Evolutionary conservation across 2,797 vertebrate genomes (phyloP), one percentile per base, ranked within the genome.

Genomic region (Mallotus villosus): DNA sequence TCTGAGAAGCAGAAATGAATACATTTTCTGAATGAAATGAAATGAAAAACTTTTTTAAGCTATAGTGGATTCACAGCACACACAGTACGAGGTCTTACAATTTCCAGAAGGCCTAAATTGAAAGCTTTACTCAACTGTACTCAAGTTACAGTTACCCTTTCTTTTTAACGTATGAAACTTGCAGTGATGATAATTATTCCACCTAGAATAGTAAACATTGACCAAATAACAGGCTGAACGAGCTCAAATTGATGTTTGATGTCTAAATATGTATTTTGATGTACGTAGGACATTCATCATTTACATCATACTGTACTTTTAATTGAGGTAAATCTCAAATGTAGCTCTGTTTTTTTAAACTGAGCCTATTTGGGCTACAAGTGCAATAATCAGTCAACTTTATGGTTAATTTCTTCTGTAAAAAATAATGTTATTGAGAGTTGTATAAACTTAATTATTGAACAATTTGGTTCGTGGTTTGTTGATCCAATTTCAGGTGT

Each of bases 21-120:
- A n/a, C n/a, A n/a, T n/a, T n/a, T n/a, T n/a, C n/a, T n/a, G n/a
- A n/a, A n/a, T n/a, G n/a, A n/a, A n/a, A n/a, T n/a, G n/a, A 24
- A 24, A 68, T 73, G 5, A 29, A 34, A 22, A 53, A 6, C 63
- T 21, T 55, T 69, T 68, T 74, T 25, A 68, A 68, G 46, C 59
- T 19, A 22, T 68, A 53, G 32, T 64, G 19, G 17, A 64, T 64
- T 63, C 32, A 63, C 37, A 41, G 17, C 24, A 8, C 24, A 29
- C 60, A 29, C 60, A 25, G 29, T 63, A 63, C 24, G 32, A 21
- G 21, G 29, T 29, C 25, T 62, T 25, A 8, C 60, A 6, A 27
- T 32, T 53, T 22, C 5, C 11, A 12, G 58, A 12, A 22, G 22
- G 22, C 22, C 58, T 24, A 60, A 22, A 25, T 60, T 12, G 19